These are phyloP conservation scores for Saguinus imperator DNA, from an alignment of 2,113 vertebrate genomes.

Conservation along the genomic window DNA sequence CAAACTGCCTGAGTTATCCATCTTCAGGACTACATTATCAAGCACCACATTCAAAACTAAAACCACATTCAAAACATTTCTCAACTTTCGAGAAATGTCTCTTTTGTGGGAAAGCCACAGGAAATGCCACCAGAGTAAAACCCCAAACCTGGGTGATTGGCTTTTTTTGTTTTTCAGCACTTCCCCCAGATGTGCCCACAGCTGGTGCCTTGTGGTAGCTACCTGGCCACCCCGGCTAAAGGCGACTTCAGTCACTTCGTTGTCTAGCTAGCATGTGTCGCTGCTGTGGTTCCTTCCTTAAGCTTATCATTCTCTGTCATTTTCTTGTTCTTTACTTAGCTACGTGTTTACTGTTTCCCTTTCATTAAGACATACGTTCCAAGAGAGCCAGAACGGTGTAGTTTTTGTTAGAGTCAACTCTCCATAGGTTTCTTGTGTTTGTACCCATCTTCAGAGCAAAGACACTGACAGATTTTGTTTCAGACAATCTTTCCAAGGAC, in stretches of 20 bases:
- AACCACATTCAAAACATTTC: background rate
- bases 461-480: background rate
- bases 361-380: background rate
- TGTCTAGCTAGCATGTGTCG: background rate
- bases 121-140: background rate
- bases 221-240: background rate
- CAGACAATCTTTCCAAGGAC: background rate
- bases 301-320: background rate
- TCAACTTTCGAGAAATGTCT: background rate
- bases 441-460: background rate
- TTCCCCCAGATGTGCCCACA: background rate
- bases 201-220: background rate
- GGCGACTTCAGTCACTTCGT: rapidly evolving
- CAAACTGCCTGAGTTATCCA: background rate
- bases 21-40: background rate
- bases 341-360: background rate
- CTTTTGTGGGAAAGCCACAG: background rate
- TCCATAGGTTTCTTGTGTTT: background rate
- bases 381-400: background rate
- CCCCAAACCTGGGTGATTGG: background rate
- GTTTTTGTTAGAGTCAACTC: background rate
- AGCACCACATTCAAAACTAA: background rate
- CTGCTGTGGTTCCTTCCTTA: background rate
- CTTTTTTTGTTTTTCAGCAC: background rate
- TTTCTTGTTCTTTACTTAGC: background rate